These are phyloP conservation scores for Gracilinanus agilis DNA, from an alignment of 2,113 vertebrate species.

Conservation along the genomic window DNA sequence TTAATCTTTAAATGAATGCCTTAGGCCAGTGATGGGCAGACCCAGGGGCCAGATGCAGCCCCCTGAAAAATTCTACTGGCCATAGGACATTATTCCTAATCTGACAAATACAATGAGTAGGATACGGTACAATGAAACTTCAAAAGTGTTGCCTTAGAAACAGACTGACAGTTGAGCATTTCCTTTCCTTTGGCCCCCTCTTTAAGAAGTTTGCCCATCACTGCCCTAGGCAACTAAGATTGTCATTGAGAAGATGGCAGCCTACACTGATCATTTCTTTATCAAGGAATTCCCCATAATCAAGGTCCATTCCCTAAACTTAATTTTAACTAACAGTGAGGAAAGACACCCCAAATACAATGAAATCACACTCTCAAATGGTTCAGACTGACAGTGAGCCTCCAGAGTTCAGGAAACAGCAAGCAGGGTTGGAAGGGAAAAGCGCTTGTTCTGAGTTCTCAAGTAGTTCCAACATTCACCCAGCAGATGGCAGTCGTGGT, in stretches of 20 bases:
- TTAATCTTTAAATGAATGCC: not conserved
- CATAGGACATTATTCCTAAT: no score
- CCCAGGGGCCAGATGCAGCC: no score
- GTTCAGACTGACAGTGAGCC: not conserved
- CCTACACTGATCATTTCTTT: not conserved
- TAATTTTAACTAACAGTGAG: not conserved
- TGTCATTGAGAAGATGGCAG: not conserved
- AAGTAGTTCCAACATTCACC: not conserved
- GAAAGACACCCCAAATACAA: not conserved
- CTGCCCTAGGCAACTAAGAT: not conserved
- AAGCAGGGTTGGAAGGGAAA: not conserved
- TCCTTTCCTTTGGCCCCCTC: no score
- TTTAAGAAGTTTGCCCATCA: no score
- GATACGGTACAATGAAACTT: no score
- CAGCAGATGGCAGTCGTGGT: not conserved
- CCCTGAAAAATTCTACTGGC: no score
- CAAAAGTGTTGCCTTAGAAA: no score
- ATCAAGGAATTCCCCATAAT: not conserved
- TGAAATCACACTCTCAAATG: not conserved
- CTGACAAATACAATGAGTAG: no score
- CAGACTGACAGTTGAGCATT: no score
- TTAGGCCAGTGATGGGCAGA: no score
- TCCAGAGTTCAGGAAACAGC: not conserved
- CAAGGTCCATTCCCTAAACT: not conserved
- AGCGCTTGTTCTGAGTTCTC: not conserved